Percentiles rank a stretch among this genome's conserved stretches.
Conservation (phyloP, 2,113 vertebrate genomes). For the Nymphicus hollandicus region DNA sequence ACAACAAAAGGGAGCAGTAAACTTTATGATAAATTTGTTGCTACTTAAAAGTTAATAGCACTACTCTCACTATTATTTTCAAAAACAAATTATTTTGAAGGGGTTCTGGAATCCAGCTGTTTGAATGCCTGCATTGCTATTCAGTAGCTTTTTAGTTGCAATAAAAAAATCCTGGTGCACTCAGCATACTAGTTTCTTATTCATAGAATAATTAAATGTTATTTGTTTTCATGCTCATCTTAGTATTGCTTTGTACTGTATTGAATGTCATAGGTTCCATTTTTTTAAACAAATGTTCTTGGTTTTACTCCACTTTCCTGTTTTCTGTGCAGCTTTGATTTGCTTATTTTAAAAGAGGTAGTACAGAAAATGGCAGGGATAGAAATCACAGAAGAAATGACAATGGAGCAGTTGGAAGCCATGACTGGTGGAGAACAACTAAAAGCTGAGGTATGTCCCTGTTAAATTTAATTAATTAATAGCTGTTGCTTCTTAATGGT, state of each 20-base stretch:
- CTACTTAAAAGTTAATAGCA: neutral
- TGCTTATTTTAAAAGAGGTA: constrained; percentile 97
- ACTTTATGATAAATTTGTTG: neutral
- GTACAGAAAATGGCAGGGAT: constrained; percentile 99
- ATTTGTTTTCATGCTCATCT: neutral
- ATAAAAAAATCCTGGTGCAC: neutral
- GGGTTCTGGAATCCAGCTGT: neutral
- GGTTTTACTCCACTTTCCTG: neutral
- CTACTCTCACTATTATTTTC: neutral
- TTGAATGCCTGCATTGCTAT: neutral
- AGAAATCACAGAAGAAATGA: constrained; percentile 99
- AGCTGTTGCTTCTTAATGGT: neutral
- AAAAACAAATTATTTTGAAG: neutral
- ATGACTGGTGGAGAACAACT: constrained; percentile 98
- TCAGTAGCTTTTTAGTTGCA: neutral
- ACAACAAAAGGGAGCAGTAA: neutral
- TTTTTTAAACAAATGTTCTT: neutral
- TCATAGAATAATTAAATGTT: neutral
- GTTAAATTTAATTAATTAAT: neutral
- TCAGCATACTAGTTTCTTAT: neutral
- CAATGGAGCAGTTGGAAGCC: constrained; percentile 93
- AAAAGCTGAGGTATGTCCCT: constrained; percentile 87
- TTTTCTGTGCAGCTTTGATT: constrained; percentile 85
- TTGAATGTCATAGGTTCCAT: neutral
- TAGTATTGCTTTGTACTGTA: neutral